Evolutionary conservation across 2,113 vertebrate species (phyloP).

Genomic region (Ciconia boyciana): DNA sequence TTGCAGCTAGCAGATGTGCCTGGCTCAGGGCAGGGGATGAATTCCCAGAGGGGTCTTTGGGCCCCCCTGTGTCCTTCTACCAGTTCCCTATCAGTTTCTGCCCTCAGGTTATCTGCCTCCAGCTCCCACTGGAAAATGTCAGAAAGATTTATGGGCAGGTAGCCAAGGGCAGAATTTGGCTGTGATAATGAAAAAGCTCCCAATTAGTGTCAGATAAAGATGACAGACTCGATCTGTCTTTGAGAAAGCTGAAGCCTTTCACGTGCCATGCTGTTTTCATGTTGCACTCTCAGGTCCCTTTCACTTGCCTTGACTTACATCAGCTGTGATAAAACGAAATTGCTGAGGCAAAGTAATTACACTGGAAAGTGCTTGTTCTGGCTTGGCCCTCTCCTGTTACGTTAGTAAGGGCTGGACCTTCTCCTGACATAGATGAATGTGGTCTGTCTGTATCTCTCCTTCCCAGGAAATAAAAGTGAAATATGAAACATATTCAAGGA

Average conservation of each 20-base stretch:
- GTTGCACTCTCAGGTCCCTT: neutral
- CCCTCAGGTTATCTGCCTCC: neutral
- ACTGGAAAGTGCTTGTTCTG: slow-evolving; percentile 41
- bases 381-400: neutral
- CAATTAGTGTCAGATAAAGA: slow-evolving; percentile 47
- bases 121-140: neutral
- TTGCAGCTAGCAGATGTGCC: neutral
- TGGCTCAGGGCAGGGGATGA: neutral
- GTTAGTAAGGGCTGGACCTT: neutral
- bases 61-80: neutral
- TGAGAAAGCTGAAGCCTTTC: slow-evolving; percentile 26
- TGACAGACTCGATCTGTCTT: slow-evolving; percentile 25
- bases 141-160: slow-evolving; percentile 8
- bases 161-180: slow-evolving; percentile 28
- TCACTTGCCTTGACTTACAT: neutral
- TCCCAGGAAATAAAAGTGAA: slow-evolving; percentile 35
- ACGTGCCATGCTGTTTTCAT: neutral
- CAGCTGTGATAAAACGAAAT: neutral
- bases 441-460: neutral
- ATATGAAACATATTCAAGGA: slow-evolving; percentile 2
- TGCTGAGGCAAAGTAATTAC: slow-evolving; percentile 37
- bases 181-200: slow-evolving; percentile 45
- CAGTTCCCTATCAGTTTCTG: neutral
- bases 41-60: neutral
- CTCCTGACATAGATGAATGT: slow-evolving; percentile 14